phyloP scores from a whole-genome alignment of 2,797 vertebrate genomes.

The Linurgus olivaceus region DNA sequence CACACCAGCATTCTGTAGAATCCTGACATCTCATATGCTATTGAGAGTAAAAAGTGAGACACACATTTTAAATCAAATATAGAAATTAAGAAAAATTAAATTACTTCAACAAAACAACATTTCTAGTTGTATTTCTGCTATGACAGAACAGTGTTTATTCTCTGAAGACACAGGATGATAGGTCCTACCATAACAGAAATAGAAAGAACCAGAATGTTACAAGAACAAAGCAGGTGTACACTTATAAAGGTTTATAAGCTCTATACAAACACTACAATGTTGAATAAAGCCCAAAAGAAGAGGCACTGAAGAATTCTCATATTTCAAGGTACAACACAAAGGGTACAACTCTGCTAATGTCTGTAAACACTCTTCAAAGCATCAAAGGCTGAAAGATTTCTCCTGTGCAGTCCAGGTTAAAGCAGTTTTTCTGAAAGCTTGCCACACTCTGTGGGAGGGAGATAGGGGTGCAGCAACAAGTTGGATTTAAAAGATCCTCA shows the following conservation, averaged over 20 bases:
- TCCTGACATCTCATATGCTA: not conserved
- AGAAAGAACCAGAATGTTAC: not conserved
- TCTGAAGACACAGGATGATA: not conserved
- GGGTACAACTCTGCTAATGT: not conserved
- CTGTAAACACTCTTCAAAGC: slow-evolving; percentile 36
- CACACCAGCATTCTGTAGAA: not conserved
- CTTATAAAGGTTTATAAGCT: not conserved
- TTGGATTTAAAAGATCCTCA: slow-evolving; percentile 50
- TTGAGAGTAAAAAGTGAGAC: not conserved
- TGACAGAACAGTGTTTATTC: not conserved
- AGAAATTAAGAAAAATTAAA: not conserved
- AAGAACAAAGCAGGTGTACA: not conserved
- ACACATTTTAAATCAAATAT: not conserved
- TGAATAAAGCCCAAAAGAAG: not conserved
- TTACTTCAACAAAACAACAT: not conserved
- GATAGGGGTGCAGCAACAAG: not conserved
- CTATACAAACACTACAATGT: not conserved
- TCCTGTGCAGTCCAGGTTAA: slow-evolving; percentile 8
- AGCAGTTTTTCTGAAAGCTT: slow-evolving; percentile 26
- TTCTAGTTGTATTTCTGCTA: not conserved
- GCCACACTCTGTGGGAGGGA: slow-evolving; percentile 3
- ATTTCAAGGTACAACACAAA: not conserved
- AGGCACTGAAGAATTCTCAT: not conserved
- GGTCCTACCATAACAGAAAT: not conserved
- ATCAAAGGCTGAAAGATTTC: not conserved